These are phyloP conservation scores for Ornithoptera alexandrae DNA, from an alignment of 2,888 invertebrate species.

Conservation along the genomic window DNA sequence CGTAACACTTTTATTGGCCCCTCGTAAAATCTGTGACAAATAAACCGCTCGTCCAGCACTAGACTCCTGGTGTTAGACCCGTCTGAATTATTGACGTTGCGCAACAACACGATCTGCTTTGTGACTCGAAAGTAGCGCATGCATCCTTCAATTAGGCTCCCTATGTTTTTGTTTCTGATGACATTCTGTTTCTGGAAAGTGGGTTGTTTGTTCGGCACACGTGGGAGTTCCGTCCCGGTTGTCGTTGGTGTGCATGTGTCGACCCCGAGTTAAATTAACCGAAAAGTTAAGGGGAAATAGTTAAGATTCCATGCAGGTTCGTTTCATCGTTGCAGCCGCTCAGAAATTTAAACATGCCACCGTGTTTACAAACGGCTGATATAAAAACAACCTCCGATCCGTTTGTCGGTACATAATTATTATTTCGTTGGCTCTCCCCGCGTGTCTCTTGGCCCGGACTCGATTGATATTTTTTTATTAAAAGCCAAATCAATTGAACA, in stretches of 20 bases:
- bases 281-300: slow-evolving; percentile 72
- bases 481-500: slow-evolving; percentile 12
- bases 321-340: slow-evolving; percentile 34
- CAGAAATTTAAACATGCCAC: slow-evolving; percentile 52
- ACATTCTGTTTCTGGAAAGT: slow-evolving; percentile 71
- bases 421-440: background rate
- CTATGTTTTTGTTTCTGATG: slow-evolving; percentile 64
- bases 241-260: slow-evolving; percentile 65
- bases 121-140: too few relatives aligned
- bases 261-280: slow-evolving; percentile 74
- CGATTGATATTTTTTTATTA: slow-evolving; percentile 10
- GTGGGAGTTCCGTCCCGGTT: slow-evolving; percentile 62
- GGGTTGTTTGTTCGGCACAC: slow-evolving; percentile 63
- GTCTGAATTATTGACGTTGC: background rate
- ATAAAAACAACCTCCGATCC: background rate
- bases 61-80: slow-evolving; percentile 29
- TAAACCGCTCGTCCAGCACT: slow-evolving; percentile 35
- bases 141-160: slow-evolving; percentile 56
- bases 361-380: slow-evolving; percentile 4
- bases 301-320: slow-evolving; percentile 68
- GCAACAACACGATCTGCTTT: background rate
- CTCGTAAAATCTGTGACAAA: slow-evolving; percentile 41
- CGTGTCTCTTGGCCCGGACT: slow-evolving; percentile 5
- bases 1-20: slow-evolving; percentile 56
- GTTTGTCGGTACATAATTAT: background rate